phyloP scores from a whole-genome alignment of 2,888 invertebrate genomes.

The Mactromeris polynyma region DNA sequence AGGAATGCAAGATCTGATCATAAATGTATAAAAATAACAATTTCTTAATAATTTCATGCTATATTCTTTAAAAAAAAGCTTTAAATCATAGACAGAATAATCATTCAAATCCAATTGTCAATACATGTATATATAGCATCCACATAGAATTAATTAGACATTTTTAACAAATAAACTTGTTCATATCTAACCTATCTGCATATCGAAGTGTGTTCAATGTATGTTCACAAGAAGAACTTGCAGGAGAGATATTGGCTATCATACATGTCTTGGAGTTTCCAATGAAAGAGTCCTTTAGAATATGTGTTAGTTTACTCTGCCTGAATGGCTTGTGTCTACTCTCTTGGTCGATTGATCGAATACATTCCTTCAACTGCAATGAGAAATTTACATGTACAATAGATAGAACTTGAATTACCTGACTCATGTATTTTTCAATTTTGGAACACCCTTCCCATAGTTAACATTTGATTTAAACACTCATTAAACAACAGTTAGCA shows the following conservation, averaged over 20 bases:
- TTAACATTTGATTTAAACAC: too few species aligned
- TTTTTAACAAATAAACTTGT: too few species aligned
- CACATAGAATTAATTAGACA: too few species aligned
- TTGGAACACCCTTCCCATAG: too few species aligned
- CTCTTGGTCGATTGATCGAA: slow-evolving; percentile 86
- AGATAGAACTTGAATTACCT: not conserved
- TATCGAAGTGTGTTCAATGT: slow-evolving; percentile 87
- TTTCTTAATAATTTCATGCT: not conserved
- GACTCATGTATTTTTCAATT: too few species aligned
- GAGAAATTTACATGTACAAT: not conserved
- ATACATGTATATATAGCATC: too few species aligned
- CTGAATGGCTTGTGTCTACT: slow-evolving; percentile 86
- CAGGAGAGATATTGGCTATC: slow-evolving; percentile 86
- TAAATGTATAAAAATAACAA: not conserved
- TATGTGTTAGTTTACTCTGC: slow-evolving; percentile 87
- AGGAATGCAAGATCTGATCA: not conserved
- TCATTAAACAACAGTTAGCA: too few species aligned
- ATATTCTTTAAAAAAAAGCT: too few species aligned
- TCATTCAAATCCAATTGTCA: too few species aligned
- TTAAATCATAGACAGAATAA: too few species aligned
- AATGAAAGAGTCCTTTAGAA: slow-evolving; percentile 86
- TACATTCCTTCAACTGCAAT: slow-evolving; percentile 86
- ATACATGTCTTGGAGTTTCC: slow-evolving; percentile 86
- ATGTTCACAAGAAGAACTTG: slow-evolving; percentile 84
- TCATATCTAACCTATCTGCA: slow-evolving; percentile 85